Conservation (phyloP, 2,888 invertebrate species). For the Rhimphoctona megacephalus region DNA sequence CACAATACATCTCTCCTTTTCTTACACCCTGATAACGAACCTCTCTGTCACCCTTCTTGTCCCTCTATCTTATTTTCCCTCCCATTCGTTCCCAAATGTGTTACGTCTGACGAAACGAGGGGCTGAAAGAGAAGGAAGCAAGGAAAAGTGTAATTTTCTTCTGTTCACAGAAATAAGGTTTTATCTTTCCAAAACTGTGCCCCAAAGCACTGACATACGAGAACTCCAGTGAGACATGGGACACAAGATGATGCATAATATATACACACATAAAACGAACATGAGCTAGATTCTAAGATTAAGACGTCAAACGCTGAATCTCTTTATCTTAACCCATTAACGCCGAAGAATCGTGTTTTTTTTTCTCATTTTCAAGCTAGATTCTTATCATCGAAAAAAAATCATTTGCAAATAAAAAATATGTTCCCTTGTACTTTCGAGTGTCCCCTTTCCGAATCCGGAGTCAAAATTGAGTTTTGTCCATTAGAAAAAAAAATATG, state of each 20-base stretch:
- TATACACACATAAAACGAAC: not conserved
- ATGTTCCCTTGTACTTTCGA: no score
- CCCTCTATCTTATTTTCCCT: conserved; percentile 37
- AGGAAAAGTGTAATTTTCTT: conserved; percentile 65
- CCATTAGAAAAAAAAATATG: no score
- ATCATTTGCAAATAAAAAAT: no score
- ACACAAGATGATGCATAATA: not conserved
- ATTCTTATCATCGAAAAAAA: no score
- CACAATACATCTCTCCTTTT: not conserved
- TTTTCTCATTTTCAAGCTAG: no score
- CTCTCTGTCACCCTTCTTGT: not conserved
- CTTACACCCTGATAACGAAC: conserved; percentile 39
- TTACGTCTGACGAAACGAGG: conserved; percentile 41
- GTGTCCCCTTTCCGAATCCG: no score
- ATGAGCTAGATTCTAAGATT: not conserved
- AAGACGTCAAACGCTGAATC: not conserved
- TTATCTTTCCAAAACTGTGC: conserved; percentile 58
- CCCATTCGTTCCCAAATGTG: conserved; percentile 40
- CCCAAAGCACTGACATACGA: not conserved
- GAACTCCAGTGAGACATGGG: not conserved
- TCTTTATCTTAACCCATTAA: not conserved
- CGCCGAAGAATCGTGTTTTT: no score
- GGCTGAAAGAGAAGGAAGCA: conserved; percentile 16
- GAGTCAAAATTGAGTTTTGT: no score
- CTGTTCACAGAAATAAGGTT: conserved; percentile 65